These are phyloP conservation scores for Pyxicephalus adspersus DNA, from an alignment of 2,113 vertebrate genomes.

Conservation along the genomic window DNA sequence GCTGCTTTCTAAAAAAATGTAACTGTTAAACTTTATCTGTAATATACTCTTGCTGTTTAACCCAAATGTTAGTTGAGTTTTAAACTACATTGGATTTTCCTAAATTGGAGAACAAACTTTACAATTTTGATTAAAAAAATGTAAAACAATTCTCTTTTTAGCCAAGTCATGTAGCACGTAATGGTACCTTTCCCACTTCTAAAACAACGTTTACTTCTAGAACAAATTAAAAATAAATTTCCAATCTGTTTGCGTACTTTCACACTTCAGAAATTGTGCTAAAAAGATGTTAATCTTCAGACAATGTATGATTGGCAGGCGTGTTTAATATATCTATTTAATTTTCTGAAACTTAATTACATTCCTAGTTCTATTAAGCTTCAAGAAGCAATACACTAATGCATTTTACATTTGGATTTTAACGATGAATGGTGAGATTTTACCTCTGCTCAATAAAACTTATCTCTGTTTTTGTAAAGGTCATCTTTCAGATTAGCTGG, in stretches of 20 bases:
- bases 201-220: not conserved
- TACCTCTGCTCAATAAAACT: constrained; percentile 28
- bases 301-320: constrained; percentile 30
- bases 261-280: not conserved
- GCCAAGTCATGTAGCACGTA: not conserved
- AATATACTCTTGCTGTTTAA: no score
- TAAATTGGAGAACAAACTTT: no score
- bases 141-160: not conserved
- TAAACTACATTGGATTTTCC: no score
- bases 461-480: constrained; percentile 40
- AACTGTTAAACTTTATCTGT: no score
- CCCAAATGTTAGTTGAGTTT: no score
- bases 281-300: constrained; percentile 16
- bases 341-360: constrained; percentile 42
- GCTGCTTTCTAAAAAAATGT: no score
- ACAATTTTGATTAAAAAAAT: no score
- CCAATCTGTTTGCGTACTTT: constrained; percentile 4
- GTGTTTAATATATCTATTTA: not conserved
- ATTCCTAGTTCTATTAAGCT: constrained; percentile 31
- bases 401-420: constrained; percentile 46
- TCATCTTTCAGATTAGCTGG: constrained; percentile 57
- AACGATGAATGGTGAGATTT: constrained; percentile 27
- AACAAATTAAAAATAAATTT: not conserved
- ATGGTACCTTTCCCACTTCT: not conserved
- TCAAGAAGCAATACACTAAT: constrained; percentile 11